Percentiles rank a stretch among this genome's conserved stretches.
Conservation (phyloP, 2,797 vertebrate species). For the Mergus octosetaceus region DNA sequence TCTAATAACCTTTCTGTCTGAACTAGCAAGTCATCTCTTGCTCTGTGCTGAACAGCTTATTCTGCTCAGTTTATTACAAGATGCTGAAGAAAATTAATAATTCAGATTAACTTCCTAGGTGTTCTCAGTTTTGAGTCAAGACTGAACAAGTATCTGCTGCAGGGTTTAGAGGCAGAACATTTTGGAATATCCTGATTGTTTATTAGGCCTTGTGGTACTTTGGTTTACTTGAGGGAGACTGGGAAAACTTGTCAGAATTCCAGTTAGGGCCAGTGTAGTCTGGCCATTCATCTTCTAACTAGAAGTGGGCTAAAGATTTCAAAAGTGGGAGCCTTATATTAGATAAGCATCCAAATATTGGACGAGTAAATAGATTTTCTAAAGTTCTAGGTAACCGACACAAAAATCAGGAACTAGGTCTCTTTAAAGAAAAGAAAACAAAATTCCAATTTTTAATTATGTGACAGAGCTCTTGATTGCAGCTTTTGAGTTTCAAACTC, state of each 20-base stretch:
- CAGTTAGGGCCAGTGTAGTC: not conserved
- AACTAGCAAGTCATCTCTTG: not conserved
- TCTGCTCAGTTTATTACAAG: not conserved
- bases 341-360: not conserved
- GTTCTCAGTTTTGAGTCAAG: not conserved
- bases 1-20: not conserved
- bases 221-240: not conserved
- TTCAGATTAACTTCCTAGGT: not conserved
- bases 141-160: slow-evolving; percentile 10
- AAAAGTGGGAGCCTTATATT: not conserved
- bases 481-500: not conserved
- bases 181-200: not conserved
- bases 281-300: not conserved
- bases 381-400: not conserved
- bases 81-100: slow-evolving; percentile 20
- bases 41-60: not conserved
- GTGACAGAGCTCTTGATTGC: not conserved
- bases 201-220: not conserved
- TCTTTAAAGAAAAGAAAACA: not conserved
- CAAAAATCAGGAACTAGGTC: not conserved
- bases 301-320: not conserved
- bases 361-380: not conserved
- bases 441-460: not conserved
- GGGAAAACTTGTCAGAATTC: not conserved
- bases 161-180: not conserved